These are phyloP conservation scores for Apostichopus japonicus DNA, from an alignment of 35 echinoderm and acorn worm genomes.

Conservation along the genomic window DNA sequence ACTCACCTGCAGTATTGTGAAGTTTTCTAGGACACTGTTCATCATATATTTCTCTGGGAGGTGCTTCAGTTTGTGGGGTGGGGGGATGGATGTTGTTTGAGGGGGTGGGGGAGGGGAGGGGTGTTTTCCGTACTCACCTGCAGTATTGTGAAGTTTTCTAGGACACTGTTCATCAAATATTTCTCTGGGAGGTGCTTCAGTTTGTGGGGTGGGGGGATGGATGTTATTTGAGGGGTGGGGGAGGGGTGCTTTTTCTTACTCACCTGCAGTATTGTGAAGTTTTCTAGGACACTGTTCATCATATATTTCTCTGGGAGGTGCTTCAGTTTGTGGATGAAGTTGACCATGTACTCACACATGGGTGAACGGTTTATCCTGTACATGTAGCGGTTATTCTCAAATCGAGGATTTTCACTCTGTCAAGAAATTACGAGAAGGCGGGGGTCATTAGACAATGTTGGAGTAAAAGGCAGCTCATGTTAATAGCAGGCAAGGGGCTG, in stretches of 20 bases:
- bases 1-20: slow-evolving; percentile 97
- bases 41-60: slow-evolving; percentile 16
- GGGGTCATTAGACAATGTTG: too few relatives aligned
- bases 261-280: slow-evolving; percentile 99
- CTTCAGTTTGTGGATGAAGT: slow-evolving; percentile 99
- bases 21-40: slow-evolving; percentile 99
- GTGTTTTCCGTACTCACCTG: too few relatives aligned
- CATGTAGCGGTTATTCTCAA: slow-evolving; percentile 91
- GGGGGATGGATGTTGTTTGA: too few relatives aligned
- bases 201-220: neutral
- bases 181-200: slow-evolving; percentile 75
- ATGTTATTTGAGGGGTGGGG: neutral
- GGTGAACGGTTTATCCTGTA: slow-evolving; percentile 91
- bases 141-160: slow-evolving; percentile 99
- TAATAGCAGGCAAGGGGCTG: too few relatives aligned
- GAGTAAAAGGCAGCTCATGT: too few relatives aligned
- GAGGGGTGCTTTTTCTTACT: neutral
- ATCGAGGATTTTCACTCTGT: slow-evolving; percentile 93
- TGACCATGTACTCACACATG: slow-evolving; percentile 99
- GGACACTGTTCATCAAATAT: slow-evolving; percentile 99
- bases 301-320: slow-evolving; percentile 99
- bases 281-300: slow-evolving; percentile 99
- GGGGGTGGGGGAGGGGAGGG: too few relatives aligned
- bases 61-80: too few relatives aligned
- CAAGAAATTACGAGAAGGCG: neutral